Percentiles rank a stretch among this genome's conserved stretches.
These are phyloP conservation scores for Amphimedon queenslandica DNA, from an alignment of 37 sponge, comb jelly and placozoan genomes.

Conservation along the genomic window DNA sequence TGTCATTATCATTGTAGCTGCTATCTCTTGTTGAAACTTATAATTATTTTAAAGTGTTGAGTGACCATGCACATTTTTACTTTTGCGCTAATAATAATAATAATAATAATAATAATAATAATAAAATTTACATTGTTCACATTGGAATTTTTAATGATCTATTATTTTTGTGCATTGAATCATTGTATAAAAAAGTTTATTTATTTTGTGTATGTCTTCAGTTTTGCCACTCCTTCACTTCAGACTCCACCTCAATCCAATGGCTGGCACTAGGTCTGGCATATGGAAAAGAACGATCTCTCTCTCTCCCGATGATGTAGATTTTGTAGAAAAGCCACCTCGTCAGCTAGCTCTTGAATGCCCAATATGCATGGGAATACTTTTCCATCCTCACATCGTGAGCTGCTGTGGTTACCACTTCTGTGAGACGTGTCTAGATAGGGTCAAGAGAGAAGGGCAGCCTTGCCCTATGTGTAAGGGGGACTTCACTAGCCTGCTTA, in stretches of 20 bases:
- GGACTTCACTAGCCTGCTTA: constrained; percentile 23
- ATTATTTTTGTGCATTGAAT: too few species aligned
- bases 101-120: too few species aligned
- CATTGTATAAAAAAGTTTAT: too few species aligned
- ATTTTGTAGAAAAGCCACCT: constrained; percentile 23
- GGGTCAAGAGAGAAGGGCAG: neutral
- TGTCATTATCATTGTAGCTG: neutral
- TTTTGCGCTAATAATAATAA: too few species aligned
- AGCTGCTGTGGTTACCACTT: constrained; percentile 52
- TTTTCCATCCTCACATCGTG: constrained; percentile 28
- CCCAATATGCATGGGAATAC: constrained; percentile 30
- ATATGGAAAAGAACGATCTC: neutral
- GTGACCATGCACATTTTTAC: too few species aligned
- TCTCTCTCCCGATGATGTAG: constrained; percentile 5
- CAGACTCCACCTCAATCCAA: too few species aligned
- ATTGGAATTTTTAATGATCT: too few species aligned
- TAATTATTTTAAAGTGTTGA: too few species aligned
- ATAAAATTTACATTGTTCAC: too few species aligned
- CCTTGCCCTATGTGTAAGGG: constrained; percentile 39
- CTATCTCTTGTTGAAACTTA: neutral
- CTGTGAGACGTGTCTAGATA: constrained; percentile 20
- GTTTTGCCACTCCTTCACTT: too few species aligned
- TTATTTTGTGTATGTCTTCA: too few species aligned
- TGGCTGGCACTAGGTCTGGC: constrained; percentile 6
- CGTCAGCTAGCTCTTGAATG: constrained; percentile 14